A percentile compares a stretch with the other conserved stretches of the same genome.
Conservation (phyloP, 2,113 vertebrate genomes). For the Kobus ellipsiprymnus region DNA sequence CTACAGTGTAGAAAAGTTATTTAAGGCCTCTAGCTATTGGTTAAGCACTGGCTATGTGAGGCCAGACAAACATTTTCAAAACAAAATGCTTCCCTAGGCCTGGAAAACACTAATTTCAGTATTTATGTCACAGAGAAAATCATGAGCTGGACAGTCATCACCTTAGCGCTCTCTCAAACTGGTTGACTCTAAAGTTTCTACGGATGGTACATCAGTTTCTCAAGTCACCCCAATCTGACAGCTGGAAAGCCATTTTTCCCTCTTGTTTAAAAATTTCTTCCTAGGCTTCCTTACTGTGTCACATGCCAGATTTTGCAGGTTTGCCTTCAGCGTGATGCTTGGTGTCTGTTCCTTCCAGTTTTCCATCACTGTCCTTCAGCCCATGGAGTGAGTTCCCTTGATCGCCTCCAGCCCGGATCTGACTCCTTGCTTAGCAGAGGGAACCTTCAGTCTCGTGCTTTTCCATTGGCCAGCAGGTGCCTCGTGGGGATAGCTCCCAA, state of each 20-base stretch:
- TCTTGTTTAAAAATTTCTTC: background rate
- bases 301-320: background rate
- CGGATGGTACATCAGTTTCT: background rate
- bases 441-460: background rate
- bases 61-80: background rate
- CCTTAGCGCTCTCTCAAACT: background rate
- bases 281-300: background rate
- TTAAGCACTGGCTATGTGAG: conserved; percentile 1
- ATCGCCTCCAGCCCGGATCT: accelerated
- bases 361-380: background rate
- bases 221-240: background rate
- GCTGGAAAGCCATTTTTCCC: background rate
- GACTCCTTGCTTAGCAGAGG: background rate
- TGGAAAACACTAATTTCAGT: conserved; percentile 6
- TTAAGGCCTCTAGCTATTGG: background rate
- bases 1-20: background rate
- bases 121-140: background rate
- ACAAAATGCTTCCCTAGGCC: background rate
- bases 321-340: background rate
- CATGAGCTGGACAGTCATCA: background rate
- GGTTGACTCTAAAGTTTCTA: background rate
- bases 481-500: background rate
- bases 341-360: background rate
- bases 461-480: background rate
- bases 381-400: background rate